phyloP scores from a whole-genome alignment of 1,140 invertebrate genomes.

The Camponotus pennsylvanicus region DNA sequence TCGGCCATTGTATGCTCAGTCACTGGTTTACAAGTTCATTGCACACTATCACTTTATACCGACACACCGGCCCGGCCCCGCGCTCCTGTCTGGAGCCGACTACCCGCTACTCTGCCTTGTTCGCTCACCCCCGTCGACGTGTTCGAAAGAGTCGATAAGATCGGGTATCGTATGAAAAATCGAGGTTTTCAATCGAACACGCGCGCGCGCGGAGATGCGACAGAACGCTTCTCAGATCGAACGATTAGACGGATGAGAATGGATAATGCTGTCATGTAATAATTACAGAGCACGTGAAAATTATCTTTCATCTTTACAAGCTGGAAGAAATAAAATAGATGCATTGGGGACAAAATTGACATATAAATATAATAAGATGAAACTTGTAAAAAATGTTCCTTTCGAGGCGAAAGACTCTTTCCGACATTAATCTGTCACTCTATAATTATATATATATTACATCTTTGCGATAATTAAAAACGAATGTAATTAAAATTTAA shows the following conservation, averaged over 20 bases:
- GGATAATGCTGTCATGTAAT: not conserved
- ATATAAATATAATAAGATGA: not conserved
- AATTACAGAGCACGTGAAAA: not conserved
- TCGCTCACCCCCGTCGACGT: constrained; percentile 24
- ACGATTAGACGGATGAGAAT: not conserved
- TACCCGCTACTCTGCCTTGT: constrained; percentile 37
- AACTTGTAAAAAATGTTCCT: not conserved
- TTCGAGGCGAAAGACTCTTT: not conserved
- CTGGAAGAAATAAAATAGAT: not conserved
- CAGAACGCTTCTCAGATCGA: not conserved
- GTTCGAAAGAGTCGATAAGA: constrained; percentile 54
- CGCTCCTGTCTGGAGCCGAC: constrained; percentile 46
- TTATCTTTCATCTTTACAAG: not conserved
- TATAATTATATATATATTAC: not conserved
- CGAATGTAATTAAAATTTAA: not conserved
- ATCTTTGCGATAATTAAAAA: not conserved
- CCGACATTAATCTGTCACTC: not conserved
- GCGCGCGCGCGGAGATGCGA: not conserved
- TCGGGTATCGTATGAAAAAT: constrained; percentile 57
- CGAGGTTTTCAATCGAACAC: constrained; percentile 43
- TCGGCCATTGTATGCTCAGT: constrained; percentile 80
- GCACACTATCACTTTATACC: constrained; percentile 77
- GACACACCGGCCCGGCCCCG: constrained; percentile 67
- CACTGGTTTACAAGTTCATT: constrained; percentile 81
- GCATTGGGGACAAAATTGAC: not conserved